These are phyloP conservation scores for Hucho hucho DNA, from an alignment of 2,113 vertebrate species.

Conservation along the genomic window DNA sequence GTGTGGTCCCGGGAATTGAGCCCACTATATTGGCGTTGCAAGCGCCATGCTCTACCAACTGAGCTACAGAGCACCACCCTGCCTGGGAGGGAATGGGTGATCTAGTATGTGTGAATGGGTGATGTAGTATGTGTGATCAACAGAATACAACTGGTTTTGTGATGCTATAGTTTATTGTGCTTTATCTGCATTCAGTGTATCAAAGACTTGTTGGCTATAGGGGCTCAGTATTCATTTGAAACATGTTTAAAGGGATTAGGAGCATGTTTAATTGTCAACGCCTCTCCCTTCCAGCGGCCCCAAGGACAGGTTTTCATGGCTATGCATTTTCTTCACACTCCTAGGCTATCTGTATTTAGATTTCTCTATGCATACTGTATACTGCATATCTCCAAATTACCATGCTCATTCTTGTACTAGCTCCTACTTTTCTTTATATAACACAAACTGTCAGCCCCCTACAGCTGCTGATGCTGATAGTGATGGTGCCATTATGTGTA, in stretches of 20 bases:
- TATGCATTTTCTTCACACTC: conserved; percentile 37
- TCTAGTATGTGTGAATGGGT: not conserved
- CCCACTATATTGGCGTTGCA: too few relatives aligned
- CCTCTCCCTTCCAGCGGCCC: conserved; percentile 31
- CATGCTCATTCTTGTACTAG: not conserved
- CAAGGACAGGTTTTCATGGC: not conserved
- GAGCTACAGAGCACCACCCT: not conserved
- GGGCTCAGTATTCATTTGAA: conserved; percentile 38
- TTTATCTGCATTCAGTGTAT: conserved; percentile 8
- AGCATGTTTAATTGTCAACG: conserved; percentile 46
- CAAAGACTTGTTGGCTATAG: not conserved
- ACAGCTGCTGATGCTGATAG: not conserved
- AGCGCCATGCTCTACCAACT: too few relatives aligned
- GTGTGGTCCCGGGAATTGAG: too few relatives aligned
- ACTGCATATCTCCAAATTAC: too few relatives aligned
- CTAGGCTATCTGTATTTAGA: conserved; percentile 37
- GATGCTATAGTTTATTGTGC: not conserved
- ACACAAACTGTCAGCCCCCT: not conserved
- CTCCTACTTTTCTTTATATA: not conserved
- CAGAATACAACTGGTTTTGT: conserved; percentile 10
- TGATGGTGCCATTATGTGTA: not conserved
- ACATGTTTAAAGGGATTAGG: conserved; percentile 56
- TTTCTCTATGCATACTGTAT: not conserved
- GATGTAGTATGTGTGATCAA: not conserved
- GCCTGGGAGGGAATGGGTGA: not conserved